Base-by-base conservation (phyloP, 1,140 invertebrate genomes). In the Aphelinus atriplicis region DNA sequence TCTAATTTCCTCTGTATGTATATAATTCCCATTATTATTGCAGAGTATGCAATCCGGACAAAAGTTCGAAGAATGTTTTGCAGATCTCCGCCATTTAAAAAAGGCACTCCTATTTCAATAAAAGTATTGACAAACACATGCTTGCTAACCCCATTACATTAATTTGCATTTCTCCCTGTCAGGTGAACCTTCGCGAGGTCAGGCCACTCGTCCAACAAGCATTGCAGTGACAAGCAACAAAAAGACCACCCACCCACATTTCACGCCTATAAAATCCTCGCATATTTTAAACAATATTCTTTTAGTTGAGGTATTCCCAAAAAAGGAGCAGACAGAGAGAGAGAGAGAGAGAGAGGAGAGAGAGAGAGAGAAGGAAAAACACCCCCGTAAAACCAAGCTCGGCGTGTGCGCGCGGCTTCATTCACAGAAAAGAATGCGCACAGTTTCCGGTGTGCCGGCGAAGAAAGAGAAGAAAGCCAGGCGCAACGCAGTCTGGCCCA, bases 401-500 rank as follows among this genome's bases (percentile, higher is more conserved):
- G 26, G 26, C 26, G 26, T 26, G 26, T 62, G 47, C 47, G 56
- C 26, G 47, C 48, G n/a, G 47, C 56, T 61, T 66, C 65, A 62
- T 69, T 69, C 66, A 74, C 45, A 43, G 51, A 68, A 43, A 75
- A 70, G 66, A 75, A 74, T 74, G 66, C 65, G 51, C 60, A 7
- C 50, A 74, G 66, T 80, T 76, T 71, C 75, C 71, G 64, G 66
- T 69, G 10, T 43, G 45, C 58, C 3, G 4, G 51, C 51, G 61
- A 71, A 48, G 45, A 4, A 62, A 9, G 10, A 43, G 57, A 60
- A 72, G 71, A 73, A 71, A 78, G 47, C 63, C 50, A 26, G 81
- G 81, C 82, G 81, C 82, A 78, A 84, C 78, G 83, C 83, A 80
- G 83, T 86, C 83, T 86, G 80, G 78, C 43, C 43, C 71, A 55